These are phyloP conservation scores for Nanorana parkeri DNA, from an alignment of 2,113 vertebrate species.

Conservation along the genomic window DNA sequence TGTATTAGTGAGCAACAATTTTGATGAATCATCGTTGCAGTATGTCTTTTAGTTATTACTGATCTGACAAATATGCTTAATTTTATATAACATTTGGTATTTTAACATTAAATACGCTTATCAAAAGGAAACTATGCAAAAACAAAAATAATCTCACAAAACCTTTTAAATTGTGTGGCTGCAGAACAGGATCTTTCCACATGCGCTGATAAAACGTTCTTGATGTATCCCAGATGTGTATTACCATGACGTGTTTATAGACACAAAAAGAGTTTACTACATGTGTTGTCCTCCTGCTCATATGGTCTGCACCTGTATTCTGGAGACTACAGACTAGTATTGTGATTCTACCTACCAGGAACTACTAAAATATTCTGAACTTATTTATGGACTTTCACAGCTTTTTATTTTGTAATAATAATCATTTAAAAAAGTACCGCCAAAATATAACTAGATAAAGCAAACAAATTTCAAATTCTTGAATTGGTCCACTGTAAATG, in stretches of 20 bases:
- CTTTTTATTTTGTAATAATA: no score
- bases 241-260: conserved; percentile 25
- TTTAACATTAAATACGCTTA: no score
- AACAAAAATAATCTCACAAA: not conserved
- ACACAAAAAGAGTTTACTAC: not conserved
- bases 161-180: not conserved
- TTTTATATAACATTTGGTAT: no score
- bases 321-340: not conserved
- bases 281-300: conserved; percentile 16
- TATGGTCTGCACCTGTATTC: conserved; percentile 25
- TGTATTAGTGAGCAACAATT: no score
- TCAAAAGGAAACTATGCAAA: no score
- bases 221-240: conserved; percentile 32
- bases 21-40: no score
- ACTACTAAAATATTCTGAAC: not conserved
- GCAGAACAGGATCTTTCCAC: conserved; percentile 1
- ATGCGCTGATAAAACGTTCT: conserved; percentile 5
- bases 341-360: not conserved
- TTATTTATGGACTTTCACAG: not conserved
- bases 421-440: no score
- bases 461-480: no score
- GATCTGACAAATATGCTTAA: no score
- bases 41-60: no score
- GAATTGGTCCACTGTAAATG: no score
- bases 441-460: no score